Percentiles rank a stretch among this genome's conserved stretches.
phyloP scores from a whole-genome alignment of 35 echinoderm and acorn worm genomes.

The Strongylocentrotus purpuratus region DNA sequence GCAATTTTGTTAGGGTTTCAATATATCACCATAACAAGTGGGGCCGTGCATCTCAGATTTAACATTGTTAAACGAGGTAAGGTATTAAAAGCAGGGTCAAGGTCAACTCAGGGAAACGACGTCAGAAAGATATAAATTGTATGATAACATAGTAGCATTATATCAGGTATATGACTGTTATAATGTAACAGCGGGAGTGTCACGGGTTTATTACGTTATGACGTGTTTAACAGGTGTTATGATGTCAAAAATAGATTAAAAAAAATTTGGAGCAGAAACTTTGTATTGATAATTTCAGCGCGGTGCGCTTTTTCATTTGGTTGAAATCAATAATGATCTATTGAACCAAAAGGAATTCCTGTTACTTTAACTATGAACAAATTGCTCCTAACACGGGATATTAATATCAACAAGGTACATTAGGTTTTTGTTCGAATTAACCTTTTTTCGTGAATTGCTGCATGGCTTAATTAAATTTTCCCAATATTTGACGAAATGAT shows the following conservation, averaged over 20 bases:
- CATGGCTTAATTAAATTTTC: background rate
- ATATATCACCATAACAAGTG: too few relatives aligned
- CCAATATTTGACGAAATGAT: background rate
- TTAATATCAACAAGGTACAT: background rate
- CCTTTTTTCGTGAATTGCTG: background rate
- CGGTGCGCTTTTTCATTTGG: background rate
- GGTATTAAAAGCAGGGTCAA: background rate
- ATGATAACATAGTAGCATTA: background rate
- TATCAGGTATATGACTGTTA: background rate
- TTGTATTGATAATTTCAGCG: background rate
- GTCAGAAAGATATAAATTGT: background rate
- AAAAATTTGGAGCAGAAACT: background rate
- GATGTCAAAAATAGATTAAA: background rate
- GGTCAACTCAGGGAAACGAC: background rate
- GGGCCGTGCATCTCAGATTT: too few relatives aligned
- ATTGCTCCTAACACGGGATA: background rate
- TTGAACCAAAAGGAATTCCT: background rate
- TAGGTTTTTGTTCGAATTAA: background rate
- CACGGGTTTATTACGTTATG: background rate
- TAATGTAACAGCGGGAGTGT: background rate
- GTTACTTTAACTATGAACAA: background rate
- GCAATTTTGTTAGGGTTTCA: too few relatives aligned
- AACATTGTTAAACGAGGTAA: too few relatives aligned
- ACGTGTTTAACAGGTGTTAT: background rate
- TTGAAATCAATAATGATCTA: background rate